These are phyloP conservation scores for Uropetala carovei DNA, from an alignment of 2,888 invertebrate genomes.

Conservation along the genomic window DNA sequence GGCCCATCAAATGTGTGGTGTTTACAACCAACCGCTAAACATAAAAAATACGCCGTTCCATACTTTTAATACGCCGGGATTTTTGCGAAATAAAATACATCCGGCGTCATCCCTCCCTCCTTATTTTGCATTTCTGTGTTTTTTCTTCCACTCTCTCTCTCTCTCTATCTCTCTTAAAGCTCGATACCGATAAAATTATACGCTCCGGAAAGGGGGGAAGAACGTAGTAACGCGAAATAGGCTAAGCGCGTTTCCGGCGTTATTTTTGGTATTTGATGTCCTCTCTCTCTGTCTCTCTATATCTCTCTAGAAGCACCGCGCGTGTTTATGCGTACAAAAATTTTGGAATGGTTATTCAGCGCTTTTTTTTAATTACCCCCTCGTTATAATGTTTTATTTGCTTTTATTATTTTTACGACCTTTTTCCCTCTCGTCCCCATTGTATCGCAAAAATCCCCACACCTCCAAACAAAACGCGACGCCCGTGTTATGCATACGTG, in stretches of 20 bases:
- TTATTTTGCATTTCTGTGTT: too few relatives aligned
- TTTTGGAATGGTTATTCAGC: not conserved
- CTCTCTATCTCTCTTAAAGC: too few relatives aligned
- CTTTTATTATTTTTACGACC: not conserved
- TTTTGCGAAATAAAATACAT: too few relatives aligned
- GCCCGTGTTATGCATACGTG: not conserved
- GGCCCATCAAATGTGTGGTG: too few relatives aligned
- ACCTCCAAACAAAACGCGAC: not conserved
- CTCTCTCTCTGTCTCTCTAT: too few relatives aligned
- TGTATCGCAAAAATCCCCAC: not conserved
- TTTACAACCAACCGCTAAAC: too few relatives aligned
- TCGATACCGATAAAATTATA: too few relatives aligned
- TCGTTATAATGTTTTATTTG: not conserved
- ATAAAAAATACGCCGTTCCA: too few relatives aligned
- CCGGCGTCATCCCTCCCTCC: too few relatives aligned
- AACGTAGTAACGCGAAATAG: not conserved
- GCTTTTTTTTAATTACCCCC: not conserved
- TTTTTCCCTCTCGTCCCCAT: not conserved
- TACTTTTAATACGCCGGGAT: too few relatives aligned
- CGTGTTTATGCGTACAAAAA: not conserved
- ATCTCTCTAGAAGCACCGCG: too few relatives aligned
- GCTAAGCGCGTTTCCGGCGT: not conserved
- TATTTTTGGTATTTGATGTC: not conserved
- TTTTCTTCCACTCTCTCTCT: too few relatives aligned
- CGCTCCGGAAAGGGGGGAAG: not conserved